phyloP scores from a whole-genome alignment of 2,113 vertebrate species.

The Suricata suricatta region DNA sequence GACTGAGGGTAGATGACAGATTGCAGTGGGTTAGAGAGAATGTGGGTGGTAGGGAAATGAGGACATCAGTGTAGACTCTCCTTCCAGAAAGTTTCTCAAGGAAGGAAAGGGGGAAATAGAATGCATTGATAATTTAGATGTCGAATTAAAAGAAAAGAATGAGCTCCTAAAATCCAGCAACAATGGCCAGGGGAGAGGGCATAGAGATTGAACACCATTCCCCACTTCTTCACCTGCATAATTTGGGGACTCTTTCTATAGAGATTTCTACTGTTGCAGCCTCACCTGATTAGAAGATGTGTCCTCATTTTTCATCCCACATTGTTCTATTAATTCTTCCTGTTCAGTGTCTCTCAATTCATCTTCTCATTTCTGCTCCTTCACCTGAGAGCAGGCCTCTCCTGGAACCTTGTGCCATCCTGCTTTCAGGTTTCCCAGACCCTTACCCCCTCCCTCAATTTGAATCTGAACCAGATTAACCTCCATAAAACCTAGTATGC shows the following conservation, averaged over 20 bases:
- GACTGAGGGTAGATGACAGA: neutral
- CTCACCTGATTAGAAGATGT: neutral
- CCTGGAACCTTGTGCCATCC: neutral
- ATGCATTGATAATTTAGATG: neutral
- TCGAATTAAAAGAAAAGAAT: neutral
- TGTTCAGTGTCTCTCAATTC: neutral
- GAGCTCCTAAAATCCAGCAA: neutral
- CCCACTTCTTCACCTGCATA: neutral
- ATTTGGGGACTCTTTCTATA: neutral
- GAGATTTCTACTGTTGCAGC: neutral
- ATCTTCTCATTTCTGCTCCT: neutral
- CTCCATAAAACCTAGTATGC: neutral
- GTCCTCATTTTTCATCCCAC: neutral
- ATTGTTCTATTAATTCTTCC: neutral
- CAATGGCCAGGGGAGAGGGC: no score
- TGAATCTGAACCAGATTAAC: slow-evolving; percentile 35
- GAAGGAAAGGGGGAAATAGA: neutral
- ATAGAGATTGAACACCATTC: neutral
- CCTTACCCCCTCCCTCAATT: neutral
- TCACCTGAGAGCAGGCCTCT: neutral
- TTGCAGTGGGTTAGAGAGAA: neutral
- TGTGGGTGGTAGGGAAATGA: neutral
- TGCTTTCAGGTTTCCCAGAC: neutral
- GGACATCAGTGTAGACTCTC: neutral
- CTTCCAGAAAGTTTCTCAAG: neutral